Conservation (phyloP, 2,113 vertebrate genomes). For the Athene noctua region DNA sequence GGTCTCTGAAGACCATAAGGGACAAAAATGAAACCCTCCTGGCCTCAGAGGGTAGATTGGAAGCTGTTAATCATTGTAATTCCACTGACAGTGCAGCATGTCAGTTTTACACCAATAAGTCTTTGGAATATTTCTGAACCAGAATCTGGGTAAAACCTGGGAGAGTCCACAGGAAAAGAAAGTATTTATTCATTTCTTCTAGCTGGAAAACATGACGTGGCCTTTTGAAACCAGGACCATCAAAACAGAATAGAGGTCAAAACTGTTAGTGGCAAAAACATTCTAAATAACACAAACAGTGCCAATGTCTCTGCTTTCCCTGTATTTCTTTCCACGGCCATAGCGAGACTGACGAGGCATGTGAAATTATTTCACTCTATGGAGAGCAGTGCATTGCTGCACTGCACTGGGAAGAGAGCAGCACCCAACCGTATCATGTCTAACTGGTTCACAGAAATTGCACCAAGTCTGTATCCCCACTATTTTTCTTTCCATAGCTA, state of each 20-base stretch:
- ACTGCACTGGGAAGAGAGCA: constrained; percentile 41
- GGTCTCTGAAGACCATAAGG: background rate
- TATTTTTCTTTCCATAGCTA: constrained; percentile 63
- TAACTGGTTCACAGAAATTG: constrained; percentile 1
- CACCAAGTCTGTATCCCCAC: background rate
- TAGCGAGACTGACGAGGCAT: constrained; percentile 19
- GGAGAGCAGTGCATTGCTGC: constrained; percentile 16
- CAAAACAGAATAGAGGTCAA: constrained; percentile 43
- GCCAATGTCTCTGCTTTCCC: constrained; percentile 34
- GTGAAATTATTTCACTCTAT: constrained; percentile 61
- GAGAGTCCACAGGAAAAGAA: constrained; percentile 37
- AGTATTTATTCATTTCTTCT: constrained; percentile 10
- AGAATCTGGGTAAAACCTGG: background rate
- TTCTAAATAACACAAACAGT: constrained; percentile 46
- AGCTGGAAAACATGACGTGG: constrained; percentile 15
- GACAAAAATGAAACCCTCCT: background rate
- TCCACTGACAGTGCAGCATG: background rate
- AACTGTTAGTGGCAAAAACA: constrained; percentile 59
- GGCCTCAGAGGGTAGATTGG: background rate
- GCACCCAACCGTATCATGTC: background rate
- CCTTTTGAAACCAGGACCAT: constrained; percentile 32
- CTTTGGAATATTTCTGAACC: background rate
- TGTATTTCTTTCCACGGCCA: constrained; percentile 62
- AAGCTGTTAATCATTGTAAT: background rate
- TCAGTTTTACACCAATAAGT: background rate